Evolutionary conservation across 2,113 vertebrate species (phyloP), one percentile per base, ranked within the genome.

Genomic region (Cygnus atratus): DNA sequence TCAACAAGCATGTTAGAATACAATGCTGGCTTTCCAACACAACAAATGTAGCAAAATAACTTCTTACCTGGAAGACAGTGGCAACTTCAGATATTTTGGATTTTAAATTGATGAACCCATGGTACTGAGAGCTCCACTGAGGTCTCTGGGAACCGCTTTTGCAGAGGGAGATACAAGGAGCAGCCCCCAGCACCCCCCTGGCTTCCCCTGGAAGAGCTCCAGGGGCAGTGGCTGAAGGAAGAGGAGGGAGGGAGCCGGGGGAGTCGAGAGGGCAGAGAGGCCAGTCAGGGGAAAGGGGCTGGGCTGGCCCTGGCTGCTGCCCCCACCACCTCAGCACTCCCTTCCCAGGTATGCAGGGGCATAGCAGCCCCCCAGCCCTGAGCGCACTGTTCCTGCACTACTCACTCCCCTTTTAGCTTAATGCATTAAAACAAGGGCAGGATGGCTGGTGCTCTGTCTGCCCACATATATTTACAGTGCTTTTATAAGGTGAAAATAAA

Each of bases 401-500:
- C 54, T 62, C 58, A 1, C 20, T 75, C 61, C 33, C 43, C 48
- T 81, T 90, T 52, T 72, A 4, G 35, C 33, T 87, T 15, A 3
- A 17, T 14, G 15, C 24, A 62, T 65, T 77, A 44, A 90, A 81
- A 37, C 28, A 24, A 48, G 22, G 29, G 15, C 57, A 84, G 63
- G 62, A 52, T 1, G 1, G 15, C 46, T 66, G 41, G 5, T 67
- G 29, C 22, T 84, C 0, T 55, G 41, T 13, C 58, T 83, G 33
- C 21, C 22, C n/a, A 26, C 8, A 1, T 35, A 1, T 18, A 48
- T 31, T 75, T 48, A 50, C 22, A 73, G 6, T 0, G 2, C 1
- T 11, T 43, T 81, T 50, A 19, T 41, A 37, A 48, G 13, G 39
- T 48, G 0, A 70, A 85, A 66, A 61, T 58, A 0, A 29, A 50